These are phyloP conservation scores for Drosophila prostipennis DNA, from an alignment of 2,888 invertebrate species.

Conservation along the genomic window DNA sequence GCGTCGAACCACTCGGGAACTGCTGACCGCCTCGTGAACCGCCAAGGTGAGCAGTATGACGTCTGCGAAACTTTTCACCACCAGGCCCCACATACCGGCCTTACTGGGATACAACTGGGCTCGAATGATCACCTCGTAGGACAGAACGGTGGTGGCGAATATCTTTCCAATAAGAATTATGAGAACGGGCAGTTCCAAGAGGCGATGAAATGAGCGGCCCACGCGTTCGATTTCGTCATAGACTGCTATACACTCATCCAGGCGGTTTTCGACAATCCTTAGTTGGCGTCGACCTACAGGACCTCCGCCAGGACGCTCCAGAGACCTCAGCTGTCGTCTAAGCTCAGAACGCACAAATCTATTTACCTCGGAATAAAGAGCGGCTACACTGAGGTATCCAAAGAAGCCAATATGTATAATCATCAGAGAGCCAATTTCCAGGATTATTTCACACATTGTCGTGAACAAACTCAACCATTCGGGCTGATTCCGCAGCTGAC, in stretches of 20 bases:
- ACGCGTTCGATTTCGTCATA: constrained; percentile 57
- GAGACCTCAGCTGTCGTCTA: constrained; percentile 32
- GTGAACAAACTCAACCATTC: neutral
- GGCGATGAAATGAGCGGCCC: constrained; percentile 43
- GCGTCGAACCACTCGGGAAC: constrained; percentile 17
- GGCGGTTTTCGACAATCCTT: constrained; percentile 8
- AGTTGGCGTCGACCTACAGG: constrained; percentile 14
- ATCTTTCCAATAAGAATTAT: constrained; percentile 39
- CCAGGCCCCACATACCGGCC: constrained; percentile 18
- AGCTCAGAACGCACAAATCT: constrained; percentile 50
- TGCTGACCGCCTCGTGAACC: constrained; percentile 42
- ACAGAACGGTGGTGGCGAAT: constrained; percentile 27
- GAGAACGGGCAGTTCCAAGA: constrained; percentile 57
- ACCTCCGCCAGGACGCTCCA: constrained; percentile 19
- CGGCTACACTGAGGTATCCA: constrained; percentile 59
- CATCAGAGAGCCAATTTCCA: constrained; percentile 30
- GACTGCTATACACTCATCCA: constrained; percentile 57
- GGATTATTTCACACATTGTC: constrained; percentile 9
- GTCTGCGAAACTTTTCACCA: constrained; percentile 35
- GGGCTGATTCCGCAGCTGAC: rapidly evolving
- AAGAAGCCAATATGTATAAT: constrained; percentile 55
- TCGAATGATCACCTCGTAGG: constrained; percentile 40
- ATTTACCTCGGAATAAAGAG: constrained; percentile 57
- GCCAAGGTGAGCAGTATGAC: constrained; percentile 48
- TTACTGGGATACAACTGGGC: constrained; percentile 6